A percentile compares a stretch with the other conserved stretches of the same genome.
These are phyloP conservation scores for Aptenodytes forsteri DNA, from an alignment of 2,113 vertebrate species.

Conservation along the genomic window DNA sequence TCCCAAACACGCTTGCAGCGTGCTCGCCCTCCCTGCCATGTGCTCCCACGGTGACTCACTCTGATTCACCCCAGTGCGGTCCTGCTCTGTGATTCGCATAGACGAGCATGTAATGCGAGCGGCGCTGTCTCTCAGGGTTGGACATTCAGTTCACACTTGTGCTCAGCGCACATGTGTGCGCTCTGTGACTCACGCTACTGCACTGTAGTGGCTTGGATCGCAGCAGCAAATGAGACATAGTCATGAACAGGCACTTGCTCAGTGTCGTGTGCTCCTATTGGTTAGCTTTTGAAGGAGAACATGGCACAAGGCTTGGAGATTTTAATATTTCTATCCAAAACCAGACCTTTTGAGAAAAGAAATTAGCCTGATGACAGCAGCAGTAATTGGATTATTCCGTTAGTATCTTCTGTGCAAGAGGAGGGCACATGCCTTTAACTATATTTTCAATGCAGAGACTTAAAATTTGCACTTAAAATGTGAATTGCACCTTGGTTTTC, in stretches of 20 bases:
- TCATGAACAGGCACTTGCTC: not conserved
- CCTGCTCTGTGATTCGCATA: not conserved
- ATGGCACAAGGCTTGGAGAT: not conserved
- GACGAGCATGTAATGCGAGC: accelerated
- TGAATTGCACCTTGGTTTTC: not conserved
- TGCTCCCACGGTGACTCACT: accelerated
- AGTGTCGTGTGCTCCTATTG: accelerated
- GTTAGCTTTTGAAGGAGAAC: not conserved
- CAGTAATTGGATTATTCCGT: not conserved
- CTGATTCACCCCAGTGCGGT: accelerated
- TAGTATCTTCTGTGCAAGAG: not conserved
- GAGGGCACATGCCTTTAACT: not conserved
- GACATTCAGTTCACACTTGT: accelerated
- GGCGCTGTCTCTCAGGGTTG: accelerated
- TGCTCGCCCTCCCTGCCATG: too few relatives aligned
- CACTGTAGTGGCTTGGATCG: accelerated
- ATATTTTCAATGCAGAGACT: not conserved
- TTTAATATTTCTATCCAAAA: not conserved
- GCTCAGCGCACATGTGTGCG: accelerated
- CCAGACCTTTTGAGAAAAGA: not conserved
- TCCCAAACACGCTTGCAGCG: not conserved
- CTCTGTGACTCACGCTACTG: not conserved
- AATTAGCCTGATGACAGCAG: not conserved
- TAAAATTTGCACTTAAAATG: conserved; percentile 13
- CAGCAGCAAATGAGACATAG: not conserved